Conservation (phyloP, 2,888 invertebrate species). For the Actias luna region DNA sequence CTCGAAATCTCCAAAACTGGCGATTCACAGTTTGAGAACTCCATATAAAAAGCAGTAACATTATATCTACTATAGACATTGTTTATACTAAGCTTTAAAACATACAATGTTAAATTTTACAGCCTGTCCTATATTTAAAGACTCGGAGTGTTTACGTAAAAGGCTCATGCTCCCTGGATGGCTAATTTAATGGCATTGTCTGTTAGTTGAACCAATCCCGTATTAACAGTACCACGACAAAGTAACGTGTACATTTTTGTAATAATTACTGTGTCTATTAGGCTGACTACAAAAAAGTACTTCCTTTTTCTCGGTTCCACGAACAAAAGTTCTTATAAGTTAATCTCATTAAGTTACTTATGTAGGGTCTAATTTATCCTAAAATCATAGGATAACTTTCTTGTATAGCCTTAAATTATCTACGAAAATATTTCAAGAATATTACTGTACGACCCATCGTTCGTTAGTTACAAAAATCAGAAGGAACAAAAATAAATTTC, state of each 20-base stretch:
- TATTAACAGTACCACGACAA: neutral
- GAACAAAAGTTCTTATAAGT: too few relatives aligned
- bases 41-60: neutral
- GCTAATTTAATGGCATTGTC: neutral
- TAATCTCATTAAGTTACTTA: too few relatives aligned
- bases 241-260: too few relatives aligned
- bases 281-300: neutral
- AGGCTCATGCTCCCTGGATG: slow-evolving; percentile 8
- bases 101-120: neutral
- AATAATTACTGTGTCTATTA: neutral
- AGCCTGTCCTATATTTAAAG: neutral
- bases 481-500: too few relatives aligned
- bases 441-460: too few relatives aligned
- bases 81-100: neutral
- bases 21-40: neutral
- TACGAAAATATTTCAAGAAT: too few relatives aligned
- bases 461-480: too few relatives aligned
- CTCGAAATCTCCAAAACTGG: too few relatives aligned
- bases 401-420: too few relatives aligned
- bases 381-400: too few relatives aligned
- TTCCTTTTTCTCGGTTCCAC: neutral
- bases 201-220: neutral
- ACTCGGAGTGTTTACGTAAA: slow-evolving; percentile 8
- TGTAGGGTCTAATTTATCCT: too few relatives aligned
- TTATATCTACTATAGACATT: neutral